Evolutionary conservation across 2,888 invertebrate species (phyloP).

Genomic region (Platerodrilus igneus): DNA sequence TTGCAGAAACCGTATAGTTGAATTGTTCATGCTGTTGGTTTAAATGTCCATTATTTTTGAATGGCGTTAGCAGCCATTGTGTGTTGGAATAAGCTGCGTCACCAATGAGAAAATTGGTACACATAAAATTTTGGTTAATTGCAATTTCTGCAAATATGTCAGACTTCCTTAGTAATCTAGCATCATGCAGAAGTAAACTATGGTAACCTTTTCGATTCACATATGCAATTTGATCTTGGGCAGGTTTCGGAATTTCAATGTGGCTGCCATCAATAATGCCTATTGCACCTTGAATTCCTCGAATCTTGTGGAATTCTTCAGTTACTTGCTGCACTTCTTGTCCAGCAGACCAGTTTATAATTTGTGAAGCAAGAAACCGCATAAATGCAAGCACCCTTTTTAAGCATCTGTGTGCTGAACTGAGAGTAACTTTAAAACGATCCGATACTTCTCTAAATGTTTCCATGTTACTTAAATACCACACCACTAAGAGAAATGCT

Average conservation of each 20-base stretch:
- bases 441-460: conserved; percentile 10
- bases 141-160: too few species aligned
- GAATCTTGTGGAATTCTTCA: conserved; percentile 7
- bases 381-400: conserved; percentile 6
- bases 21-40: too few species aligned
- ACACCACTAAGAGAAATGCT: conserved; percentile 5
- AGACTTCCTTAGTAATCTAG: too few species aligned
- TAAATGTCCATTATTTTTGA: too few species aligned
- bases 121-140: too few species aligned
- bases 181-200: too few species aligned
- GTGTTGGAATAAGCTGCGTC: too few species aligned
- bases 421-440: conserved; percentile 6
- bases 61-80: too few species aligned
- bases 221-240: conserved; percentile 8
- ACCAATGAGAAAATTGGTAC: too few species aligned
- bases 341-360: conserved; percentile 4
- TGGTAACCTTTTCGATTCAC: conserved; percentile 2
- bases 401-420: conserved; percentile 1
- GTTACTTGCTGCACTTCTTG: conserved; percentile 6
- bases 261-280: conserved; percentile 23
- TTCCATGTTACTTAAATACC: conserved; percentile 10
- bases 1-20: too few species aligned
- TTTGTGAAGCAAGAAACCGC: not conserved
- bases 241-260: conserved; percentile 17
- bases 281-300: conserved; percentile 18